Base-by-base conservation (phyloP, 2,888 invertebrate genomes). In the Piscicola geometra region DNA sequence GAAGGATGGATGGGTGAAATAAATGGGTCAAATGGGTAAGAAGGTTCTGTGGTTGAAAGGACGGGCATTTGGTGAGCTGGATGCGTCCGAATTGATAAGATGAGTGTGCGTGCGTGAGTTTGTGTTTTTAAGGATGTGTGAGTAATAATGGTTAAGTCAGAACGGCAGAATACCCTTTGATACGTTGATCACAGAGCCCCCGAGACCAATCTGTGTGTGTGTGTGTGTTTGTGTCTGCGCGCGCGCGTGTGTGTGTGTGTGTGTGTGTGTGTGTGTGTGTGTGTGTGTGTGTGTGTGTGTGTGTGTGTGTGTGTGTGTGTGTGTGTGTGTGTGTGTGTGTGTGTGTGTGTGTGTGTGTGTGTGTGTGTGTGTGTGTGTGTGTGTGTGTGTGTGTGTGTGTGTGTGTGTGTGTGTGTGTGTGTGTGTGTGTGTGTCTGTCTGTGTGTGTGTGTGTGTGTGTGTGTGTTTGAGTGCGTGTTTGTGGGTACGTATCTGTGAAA, bases 111-210 rank as follows among this genome's bases (percentile, higher is more conserved):
- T n/a, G n/a, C n/a, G n/a, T n/a, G n/a, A n/a, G n/a, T n/a, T n/a
- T n/a, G n/a, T n/a, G n/a, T n/a, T n/a, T n/a, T n/a, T n/a, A n/a
- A n/a, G n/a, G n/a, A n/a, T n/a, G n/a, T n/a, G n/a, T n/a, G n/a
- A n/a, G n/a, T n/a, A n/a, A n/a, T n/a, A n/a, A n/a, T n/a, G n/a
- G n/a, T n/a, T n/a, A n/a, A n/a, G n/a, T n/a, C n/a, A n/a, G n/a
- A n/a, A n/a, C n/a, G n/a, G n/a, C n/a, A n/a, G n/a, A n/a, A n/a
- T n/a, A n/a, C n/a, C n/a, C 41, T 41, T 15, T 41, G 41, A 41
- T 41, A 9, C 15, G 15, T 41, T 5, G 9, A 5, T 41, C 92
- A 84, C 99, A 99, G 0, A 98, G 98, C 92, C 99, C 99, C 97
- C 98, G 87, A 1, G 41, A 41, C 41, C 41, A 41, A 41, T 41